Percentiles rank a stretch among this genome's conserved stretches.
Evolutionary conservation across 2,888 invertebrate species (phyloP).

Genomic region (Alloscopus bannaensis): DNA sequence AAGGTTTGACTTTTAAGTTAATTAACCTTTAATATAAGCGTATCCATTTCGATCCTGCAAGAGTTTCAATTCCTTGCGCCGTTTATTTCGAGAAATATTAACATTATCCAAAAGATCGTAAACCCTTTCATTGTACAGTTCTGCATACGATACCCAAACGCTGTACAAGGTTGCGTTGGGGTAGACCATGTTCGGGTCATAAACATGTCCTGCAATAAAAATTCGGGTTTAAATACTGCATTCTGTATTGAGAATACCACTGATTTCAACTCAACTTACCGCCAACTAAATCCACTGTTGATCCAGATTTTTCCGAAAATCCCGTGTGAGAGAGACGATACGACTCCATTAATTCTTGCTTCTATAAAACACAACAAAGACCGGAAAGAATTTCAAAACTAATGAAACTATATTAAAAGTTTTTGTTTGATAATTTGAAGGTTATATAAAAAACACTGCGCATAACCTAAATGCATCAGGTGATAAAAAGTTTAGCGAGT

Average conservation of each 20-base stretch:
- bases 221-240: background rate
- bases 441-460: no score
- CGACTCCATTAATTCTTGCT: conserved; percentile 49
- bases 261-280: conserved; percentile 23
- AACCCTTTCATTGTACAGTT: conserved; percentile 93
- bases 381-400: no score
- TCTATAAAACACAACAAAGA: no score
- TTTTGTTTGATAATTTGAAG: no score
- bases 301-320: conserved; percentile 45
- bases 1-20: no score
- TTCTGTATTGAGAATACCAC: background rate
- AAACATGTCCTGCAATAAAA: conserved; percentile 15
- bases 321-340: conserved; percentile 42
- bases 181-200: conserved; percentile 27
- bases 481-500: no score
- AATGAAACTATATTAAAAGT: no score
- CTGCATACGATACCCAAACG: conserved; percentile 91
- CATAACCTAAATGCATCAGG: no score
- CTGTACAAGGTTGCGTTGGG: conserved; percentile 74
- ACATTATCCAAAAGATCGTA: conserved; percentile 82
- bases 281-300: conserved; percentile 43
- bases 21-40: conserved; percentile 78
- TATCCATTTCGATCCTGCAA: conserved; percentile 79
- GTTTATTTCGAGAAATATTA: conserved; percentile 68
- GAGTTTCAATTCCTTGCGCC: conserved; percentile 78